Evolutionary conservation across 2,113 vertebrate species (phyloP).

Genomic region (Syrrhaptes paradoxus): DNA sequence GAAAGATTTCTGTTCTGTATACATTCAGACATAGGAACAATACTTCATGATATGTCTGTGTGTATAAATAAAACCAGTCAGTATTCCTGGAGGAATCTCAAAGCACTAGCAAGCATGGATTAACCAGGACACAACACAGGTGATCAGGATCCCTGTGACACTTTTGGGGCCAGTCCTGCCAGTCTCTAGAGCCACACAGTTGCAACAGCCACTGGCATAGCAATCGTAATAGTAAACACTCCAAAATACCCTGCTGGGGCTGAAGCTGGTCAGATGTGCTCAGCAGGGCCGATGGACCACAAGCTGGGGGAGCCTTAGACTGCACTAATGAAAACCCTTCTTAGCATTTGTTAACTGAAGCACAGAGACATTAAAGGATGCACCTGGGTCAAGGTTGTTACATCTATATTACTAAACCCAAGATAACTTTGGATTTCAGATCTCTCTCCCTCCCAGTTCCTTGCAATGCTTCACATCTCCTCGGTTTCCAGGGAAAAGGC

Average conservation of each 20-base stretch:
- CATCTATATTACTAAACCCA: neutral
- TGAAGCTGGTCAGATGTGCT: slow-evolving; percentile 25
- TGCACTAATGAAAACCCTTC: slow-evolving; percentile 21
- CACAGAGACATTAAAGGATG: neutral
- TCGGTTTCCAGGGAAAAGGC: neutral
- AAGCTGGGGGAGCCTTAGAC: neutral
- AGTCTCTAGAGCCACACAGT: neutral
- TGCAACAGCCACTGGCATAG: neutral
- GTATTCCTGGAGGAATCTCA: neutral
- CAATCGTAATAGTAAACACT: neutral
- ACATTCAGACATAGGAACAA: neutral
- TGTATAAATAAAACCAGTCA: neutral
- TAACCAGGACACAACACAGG: neutral
- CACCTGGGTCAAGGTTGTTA: slow-evolving; percentile 30
- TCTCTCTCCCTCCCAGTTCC: neutral
- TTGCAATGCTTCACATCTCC: neutral
- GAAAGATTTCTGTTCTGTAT: neutral
- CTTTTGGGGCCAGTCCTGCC: neutral
- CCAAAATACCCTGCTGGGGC: neutral
- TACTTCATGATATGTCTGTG: neutral
- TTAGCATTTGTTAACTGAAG: slow-evolving; percentile 15
- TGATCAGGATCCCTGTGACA: neutral
- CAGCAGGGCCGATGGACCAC: neutral
- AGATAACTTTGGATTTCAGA: neutral
- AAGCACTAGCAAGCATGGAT: neutral